phyloP scores from a whole-genome alignment of 2,113 vertebrate species.

The Athene cunicularia region DNA sequence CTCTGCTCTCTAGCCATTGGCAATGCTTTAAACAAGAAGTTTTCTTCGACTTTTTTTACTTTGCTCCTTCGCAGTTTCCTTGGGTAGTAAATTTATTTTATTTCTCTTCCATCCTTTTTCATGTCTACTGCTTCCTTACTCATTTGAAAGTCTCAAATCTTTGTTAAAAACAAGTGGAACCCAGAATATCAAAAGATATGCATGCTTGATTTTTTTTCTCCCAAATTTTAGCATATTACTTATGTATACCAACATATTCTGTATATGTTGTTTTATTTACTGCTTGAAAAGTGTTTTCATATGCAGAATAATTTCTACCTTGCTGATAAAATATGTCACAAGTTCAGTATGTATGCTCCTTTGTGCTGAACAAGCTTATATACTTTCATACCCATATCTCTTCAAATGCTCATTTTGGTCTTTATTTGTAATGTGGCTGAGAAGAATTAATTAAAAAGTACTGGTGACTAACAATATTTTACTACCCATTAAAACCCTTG shows the following conservation, averaged over 20 bases:
- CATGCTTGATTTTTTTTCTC: fast-evolving
- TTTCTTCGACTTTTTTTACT: neutral
- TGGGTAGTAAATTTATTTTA: neutral
- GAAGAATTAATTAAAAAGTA: slow-evolving; percentile 24
- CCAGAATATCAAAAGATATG: neutral
- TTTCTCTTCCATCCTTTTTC: neutral
- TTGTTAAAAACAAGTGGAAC: neutral
- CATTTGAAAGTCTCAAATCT: neutral
- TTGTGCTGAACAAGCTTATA: neutral
- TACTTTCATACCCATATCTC: neutral
- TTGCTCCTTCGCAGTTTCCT: neutral
- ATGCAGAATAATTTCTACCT: neutral
- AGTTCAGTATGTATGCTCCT: neutral
- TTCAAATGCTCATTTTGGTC: neutral
- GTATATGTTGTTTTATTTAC: neutral
- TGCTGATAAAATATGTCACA: neutral
- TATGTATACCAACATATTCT: neutral
- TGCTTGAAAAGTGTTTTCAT: neutral
- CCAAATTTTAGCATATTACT: neutral
- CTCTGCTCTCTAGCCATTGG: neutral
- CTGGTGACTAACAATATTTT: neutral
- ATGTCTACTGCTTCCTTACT: neutral
- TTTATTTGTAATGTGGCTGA: neutral
- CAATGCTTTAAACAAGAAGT: neutral
- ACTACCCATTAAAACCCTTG: neutral